A percentile compares a stretch with the other conserved stretches of the same genome.
Evolutionary conservation across 2,888 invertebrate species (phyloP).

Genomic region (Mimachlamys varia): DNA sequence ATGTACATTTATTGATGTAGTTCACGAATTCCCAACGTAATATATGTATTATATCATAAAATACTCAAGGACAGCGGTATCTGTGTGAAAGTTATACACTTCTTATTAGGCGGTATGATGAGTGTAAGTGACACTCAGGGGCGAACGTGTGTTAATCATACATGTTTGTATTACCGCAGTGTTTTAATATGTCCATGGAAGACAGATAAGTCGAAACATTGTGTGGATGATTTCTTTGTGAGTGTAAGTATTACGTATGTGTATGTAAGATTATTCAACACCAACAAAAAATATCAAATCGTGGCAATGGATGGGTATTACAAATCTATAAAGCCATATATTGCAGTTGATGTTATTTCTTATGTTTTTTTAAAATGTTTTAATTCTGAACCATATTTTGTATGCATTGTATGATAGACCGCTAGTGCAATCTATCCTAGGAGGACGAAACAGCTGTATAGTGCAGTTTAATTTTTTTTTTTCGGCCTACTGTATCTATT

Average conservation of each 20-base stretch:
- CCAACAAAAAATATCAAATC: not conserved
- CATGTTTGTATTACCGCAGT: not conserved
- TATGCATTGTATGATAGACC: too few relatives aligned
- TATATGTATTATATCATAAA: not conserved
- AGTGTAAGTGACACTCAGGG: not conserved
- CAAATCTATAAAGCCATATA: too few relatives aligned
- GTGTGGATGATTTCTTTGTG: not conserved
- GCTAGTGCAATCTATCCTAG: too few relatives aligned
- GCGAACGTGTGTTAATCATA: not conserved
- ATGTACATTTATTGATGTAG: not conserved
- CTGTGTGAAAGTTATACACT: not conserved
- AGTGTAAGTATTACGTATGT: not conserved
- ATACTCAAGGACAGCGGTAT: not conserved
- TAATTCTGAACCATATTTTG: too few relatives aligned
- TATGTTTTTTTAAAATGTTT: too few relatives aligned
- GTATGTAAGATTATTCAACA: not conserved
- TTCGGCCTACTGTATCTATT: too few relatives aligned
- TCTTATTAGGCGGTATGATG: not conserved
- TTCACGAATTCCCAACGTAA: not conserved
- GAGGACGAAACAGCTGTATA: too few relatives aligned
- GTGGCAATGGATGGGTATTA: too few relatives aligned
- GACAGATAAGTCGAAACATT: too few relatives aligned
- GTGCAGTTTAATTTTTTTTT: too few relatives aligned
- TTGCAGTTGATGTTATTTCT: too few relatives aligned
- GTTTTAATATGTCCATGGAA: too few relatives aligned